Evolutionary conservation across 2,797 vertebrate genomes (phyloP), one percentile per base, ranked within the genome.

Genomic region (Sebastes aleutianus): DNA sequence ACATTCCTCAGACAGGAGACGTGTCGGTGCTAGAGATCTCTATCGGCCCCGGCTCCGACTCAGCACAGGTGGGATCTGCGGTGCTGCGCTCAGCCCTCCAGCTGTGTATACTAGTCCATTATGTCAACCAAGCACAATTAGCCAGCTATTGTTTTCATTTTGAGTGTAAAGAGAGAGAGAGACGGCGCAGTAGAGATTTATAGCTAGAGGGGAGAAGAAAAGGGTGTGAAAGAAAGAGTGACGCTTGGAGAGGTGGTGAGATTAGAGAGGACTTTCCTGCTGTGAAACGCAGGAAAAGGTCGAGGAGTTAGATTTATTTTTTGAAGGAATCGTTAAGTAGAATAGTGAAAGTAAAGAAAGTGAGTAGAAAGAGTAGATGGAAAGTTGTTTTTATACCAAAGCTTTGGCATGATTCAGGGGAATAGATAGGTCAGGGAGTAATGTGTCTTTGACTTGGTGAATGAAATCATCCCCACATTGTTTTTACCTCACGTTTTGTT

Each of bases 91-190:
- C 79, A 70, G 88, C 85, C 87, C 84, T 90, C 91, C 93, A 93
- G 92, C 93, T 93, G 92, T 90, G 89, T 92, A 87, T 83, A 89
- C 90, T 82, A 74, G 80, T 90, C 79, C 82, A 84, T 92, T 92
- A 82, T 92, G 89, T 91, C 88, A 88, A 89, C 81, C 84, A 77
- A 90, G 92, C 91, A 89, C 89, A 93, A 93, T 93, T 94, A 93
- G 89, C 87, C 88, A 81, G 89, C 85, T 85, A 76, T 93, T 93
- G 90, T 93, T 95, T 94, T 91, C 80, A 83, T 92, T 87, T 87
- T 71, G 90, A 88, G 47, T 50, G 47, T 50, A 50, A 20, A 80
- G 86, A 87, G 81, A 50, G 47, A 50, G 76, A 80, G 86, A 87
- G 81, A 78, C 36, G 63, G 87, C 2, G 78, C 0, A 53, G 26